Base-by-base conservation (phyloP, 2,797 vertebrate genomes). In the Macroramphosus scolopax region DNA sequence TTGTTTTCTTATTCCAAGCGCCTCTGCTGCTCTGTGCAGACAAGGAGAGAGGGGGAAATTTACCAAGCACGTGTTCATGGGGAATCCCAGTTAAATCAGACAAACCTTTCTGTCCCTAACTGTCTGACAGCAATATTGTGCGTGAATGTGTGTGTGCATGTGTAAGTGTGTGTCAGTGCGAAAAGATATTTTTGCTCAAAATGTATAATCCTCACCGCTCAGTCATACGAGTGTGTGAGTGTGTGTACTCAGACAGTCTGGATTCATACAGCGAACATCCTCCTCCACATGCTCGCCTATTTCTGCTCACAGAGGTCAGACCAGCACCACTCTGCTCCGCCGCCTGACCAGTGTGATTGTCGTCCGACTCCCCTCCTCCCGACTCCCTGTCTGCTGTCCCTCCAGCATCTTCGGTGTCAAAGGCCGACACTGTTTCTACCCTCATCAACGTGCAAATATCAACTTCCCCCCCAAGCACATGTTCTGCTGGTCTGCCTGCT, bases 281-380 rank as follows among this genome's bases (percentile, higher is more conserved):
- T 64, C 66, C 51, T 71, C 45, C 55, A 20, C 26, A 42, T 20
- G 53, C 29, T 51, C 69, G 72, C 63, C 62, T 71, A 58, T 77
- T 72, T 78, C 66, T 51, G 60, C 74, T 66, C 13, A 11, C n/a
- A 37, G 61, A 67, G 52, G 70, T 76, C 76, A 81, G 56, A 68
- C 25, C 17, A 45, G 37, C n/a, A n/a, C n/a, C 48, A 44, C 47
- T 61, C 44, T 14, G 40, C 63, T 63, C 74, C 17, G 64, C 55
- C 59, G 76, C 54, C 68, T 44, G 50, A 58, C 17, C 31, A 38
- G 60, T 51, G 18, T 30, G 46, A 72, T 59, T 42, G 51, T 66
- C 69, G 46, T 40, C 18, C 48, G 17, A 15, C 45, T n/a, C 51
- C 51, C 32, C 41, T 38, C 44, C 30, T 26, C 49, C 52, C 20